phyloP scores from a whole-genome alignment of 2,113 vertebrate species.

The Gobius niger region DNA sequence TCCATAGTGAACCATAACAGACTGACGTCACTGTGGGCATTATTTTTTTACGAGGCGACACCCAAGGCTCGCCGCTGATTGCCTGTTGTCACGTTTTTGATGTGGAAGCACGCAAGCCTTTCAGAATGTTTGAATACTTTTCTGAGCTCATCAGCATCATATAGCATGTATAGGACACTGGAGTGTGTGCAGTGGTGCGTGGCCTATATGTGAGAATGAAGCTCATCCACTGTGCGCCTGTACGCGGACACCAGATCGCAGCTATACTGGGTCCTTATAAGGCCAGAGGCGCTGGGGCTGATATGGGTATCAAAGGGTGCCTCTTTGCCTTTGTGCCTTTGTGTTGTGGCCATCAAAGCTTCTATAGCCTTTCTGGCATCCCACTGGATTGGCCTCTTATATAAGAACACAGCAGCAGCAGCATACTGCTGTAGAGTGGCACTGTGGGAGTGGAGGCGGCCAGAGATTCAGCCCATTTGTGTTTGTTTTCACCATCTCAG shows the following conservation, averaged over 20 bases:
- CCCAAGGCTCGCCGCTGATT: slow-evolving; percentile 5
- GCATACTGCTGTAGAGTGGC: slow-evolving; percentile 54
- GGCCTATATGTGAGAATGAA: slow-evolving; percentile 32
- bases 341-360: slow-evolving; percentile 70
- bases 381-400: slow-evolving; percentile 69
- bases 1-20: neutral
- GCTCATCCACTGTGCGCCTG: slow-evolving; percentile 32
- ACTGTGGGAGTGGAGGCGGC: slow-evolving; percentile 47
- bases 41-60: slow-evolving; percentile 9
- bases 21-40: slow-evolving; percentile 6
- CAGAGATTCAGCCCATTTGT: slow-evolving; percentile 35
- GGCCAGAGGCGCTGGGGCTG: slow-evolving; percentile 48
- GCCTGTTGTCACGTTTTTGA: slow-evolving; percentile 1
- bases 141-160: neutral
- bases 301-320: slow-evolving; percentile 69
- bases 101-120: slow-evolving; percentile 6
- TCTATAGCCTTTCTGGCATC: slow-evolving; percentile 59
- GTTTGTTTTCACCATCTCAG: neutral
- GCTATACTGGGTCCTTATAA: slow-evolving; percentile 51
- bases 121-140: slow-evolving; percentile 22
- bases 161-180: neutral
- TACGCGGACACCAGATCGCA: slow-evolving; percentile 41
- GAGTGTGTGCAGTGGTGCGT: slow-evolving; percentile 3
- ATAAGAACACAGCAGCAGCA: slow-evolving; percentile 68
- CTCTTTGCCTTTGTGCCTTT: slow-evolving; percentile 65